Evolutionary conservation across 2,797 vertebrate genomes (phyloP), one percentile per base, ranked within the genome.

Genomic region (Bryconaethiops microstoma): DNA sequence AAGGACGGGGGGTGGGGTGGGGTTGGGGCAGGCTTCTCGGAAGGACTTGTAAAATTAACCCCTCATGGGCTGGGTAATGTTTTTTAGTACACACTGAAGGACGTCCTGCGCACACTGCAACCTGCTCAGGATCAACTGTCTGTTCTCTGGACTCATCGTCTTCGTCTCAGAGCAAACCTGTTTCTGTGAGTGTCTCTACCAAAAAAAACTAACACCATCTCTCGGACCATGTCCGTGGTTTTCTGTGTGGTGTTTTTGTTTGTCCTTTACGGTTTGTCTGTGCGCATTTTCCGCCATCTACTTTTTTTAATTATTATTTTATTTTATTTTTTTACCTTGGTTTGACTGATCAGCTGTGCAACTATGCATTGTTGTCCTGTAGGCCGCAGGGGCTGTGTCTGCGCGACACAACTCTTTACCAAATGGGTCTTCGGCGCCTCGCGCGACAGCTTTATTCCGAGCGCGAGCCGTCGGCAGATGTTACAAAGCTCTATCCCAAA

Each of bases 401-500:
- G 86, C 77, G 81, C 68, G 89, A 90, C 90, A 86, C 84, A 83
- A 87, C 89, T 79, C 86, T 89, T 89, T 88, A 89, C 90, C 87
- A 82, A 81, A 80, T 90, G 89, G 89, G 88, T 92, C 95, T 88
- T 94, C 96, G 94, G 96, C 94, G 95, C 95, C 95, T 94, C 92
- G 92, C 91, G 87, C 76, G 87, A 95, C 87, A 73, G 91, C 96
- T 98, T 97, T 96, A 96, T 96, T 94, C 93, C 81, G 84, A 83
- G 90, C 91, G 91, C 90, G 91, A 92, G 94, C 17, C 60, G 94
- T 95, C 93, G 92, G 94, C 94, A 95, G 97, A 95, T 95, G 95
- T 96, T 95, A 94, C 95, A 94, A 35, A 99, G 97, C 97, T 96
- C 96, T 96, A 99, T 98, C 96, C 97, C 97, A 99, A 99, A 99